Conservation (phyloP, 2,888 invertebrate genomes). For the Shargacucullia verbasci region DNA sequence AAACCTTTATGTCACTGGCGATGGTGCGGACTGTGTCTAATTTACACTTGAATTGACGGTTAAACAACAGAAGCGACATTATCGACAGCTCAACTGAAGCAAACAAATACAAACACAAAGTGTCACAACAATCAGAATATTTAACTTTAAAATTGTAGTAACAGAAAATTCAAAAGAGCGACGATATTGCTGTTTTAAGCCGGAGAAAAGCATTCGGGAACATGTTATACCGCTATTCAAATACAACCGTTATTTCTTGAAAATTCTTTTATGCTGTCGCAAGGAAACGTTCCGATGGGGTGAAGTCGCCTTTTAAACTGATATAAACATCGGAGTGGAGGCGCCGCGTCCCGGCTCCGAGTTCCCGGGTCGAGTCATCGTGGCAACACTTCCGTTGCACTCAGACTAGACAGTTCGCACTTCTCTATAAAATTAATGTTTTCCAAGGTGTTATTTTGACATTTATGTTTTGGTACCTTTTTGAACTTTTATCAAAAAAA, state of each 20-base stretch:
- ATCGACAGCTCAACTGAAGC: constrained; percentile 14
- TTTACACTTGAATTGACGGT: no score
- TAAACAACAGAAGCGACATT: neutral
- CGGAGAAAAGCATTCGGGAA: constrained; percentile 54
- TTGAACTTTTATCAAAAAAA: no score
- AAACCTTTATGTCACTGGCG: no score
- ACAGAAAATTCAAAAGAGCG: constrained; percentile 34
- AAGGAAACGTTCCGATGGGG: constrained; percentile 76
- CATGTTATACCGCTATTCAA: constrained; percentile 68
- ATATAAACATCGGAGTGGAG: constrained; percentile 73
- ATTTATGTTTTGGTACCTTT: constrained; percentile 19
- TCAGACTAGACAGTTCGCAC: constrained; percentile 53
- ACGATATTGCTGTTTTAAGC: constrained; percentile 38
- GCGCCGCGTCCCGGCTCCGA: constrained; percentile 49
- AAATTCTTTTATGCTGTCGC: constrained; percentile 74
- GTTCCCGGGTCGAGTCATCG: constrained; percentile 65
- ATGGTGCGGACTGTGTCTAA: no score
- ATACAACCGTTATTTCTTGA: constrained; percentile 69
- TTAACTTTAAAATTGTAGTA: constrained; percentile 20
- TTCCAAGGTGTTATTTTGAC: constrained; percentile 28
- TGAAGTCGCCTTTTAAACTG: constrained; percentile 79
- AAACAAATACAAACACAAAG: constrained; percentile 11
- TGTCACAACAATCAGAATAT: constrained; percentile 24
- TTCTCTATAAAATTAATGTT: constrained; percentile 45
- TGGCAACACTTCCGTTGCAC: constrained; percentile 76